phyloP scores from a whole-genome alignment of 1,140 invertebrate species.

The Gonatopus flavifemur region DNA sequence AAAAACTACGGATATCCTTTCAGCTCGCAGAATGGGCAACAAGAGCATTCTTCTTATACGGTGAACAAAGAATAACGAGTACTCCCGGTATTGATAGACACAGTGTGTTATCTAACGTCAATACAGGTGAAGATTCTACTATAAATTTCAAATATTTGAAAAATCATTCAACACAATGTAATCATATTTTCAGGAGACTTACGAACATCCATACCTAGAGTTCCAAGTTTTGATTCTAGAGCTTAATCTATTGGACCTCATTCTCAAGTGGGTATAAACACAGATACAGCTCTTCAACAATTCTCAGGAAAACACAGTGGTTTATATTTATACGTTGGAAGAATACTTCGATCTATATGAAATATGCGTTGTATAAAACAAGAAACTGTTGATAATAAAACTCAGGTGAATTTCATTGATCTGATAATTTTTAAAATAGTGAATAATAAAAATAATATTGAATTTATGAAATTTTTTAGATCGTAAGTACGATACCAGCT shows the following conservation, averaged over 20 bases:
- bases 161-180: too few species aligned
- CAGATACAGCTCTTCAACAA: conserved; percentile 58
- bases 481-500: conserved; percentile 58
- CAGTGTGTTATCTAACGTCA: conserved; percentile 23
- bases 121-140: conserved; percentile 26
- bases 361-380: conserved; percentile 71
- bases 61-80: conserved; percentile 65
- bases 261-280: conserved; percentile 32
- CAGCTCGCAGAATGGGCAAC: conserved; percentile 82
- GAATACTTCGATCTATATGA: conserved; percentile 84
- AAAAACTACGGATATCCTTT: too few species aligned
- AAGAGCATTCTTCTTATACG: conserved; percentile 90
- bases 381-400: conserved; percentile 61
- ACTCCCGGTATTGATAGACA: conserved; percentile 31
- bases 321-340: conserved; percentile 85
- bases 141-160: too few species aligned
- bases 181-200: conserved; percentile 37
- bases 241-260: conserved; percentile 29
- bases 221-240: conserved; percentile 34
- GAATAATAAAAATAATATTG: too few species aligned
- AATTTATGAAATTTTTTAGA: conserved; percentile 28
- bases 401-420: conserved; percentile 63
- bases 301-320: conserved; percentile 91
- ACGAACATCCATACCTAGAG: conserved; percentile 49
- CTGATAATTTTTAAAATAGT: too few species aligned